A percentile compares a stretch with the other conserved stretches of the same genome.
phyloP scores from a whole-genome alignment of 2,888 invertebrate genomes.

The Trilocha varians region DNA sequence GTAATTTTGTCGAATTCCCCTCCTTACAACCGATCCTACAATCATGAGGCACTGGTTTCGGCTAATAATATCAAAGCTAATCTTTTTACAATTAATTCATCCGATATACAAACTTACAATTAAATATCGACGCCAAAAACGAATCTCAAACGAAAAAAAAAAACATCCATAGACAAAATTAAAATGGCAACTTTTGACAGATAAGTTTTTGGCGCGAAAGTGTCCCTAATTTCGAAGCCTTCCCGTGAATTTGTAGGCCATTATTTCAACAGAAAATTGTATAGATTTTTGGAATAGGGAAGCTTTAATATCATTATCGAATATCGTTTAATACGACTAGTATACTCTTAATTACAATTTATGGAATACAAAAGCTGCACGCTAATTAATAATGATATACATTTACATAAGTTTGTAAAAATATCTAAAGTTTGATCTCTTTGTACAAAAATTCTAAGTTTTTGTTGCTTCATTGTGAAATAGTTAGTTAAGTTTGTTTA shows the following conservation, averaged over 20 bases:
- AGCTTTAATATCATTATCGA: conserved; percentile 41
- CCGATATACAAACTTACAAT: conserved; percentile 48
- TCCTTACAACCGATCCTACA: conserved; percentile 30
- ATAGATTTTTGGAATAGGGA: conserved; percentile 17
- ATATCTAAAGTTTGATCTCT: conserved; percentile 46
- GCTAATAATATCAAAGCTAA: conserved; percentile 68
- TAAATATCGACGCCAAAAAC: conserved; percentile 20
- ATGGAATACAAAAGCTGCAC: conserved; percentile 60
- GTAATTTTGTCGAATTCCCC: conserved; percentile 12
- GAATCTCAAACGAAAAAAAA: background rate
- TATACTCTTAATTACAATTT: conserved; percentile 40
- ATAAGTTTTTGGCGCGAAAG: background rate
- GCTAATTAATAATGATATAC: conserved; percentile 32
- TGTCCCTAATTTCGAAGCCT: conserved; percentile 21
- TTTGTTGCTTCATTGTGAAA: too few relatives aligned
- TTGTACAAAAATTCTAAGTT: conserved; percentile 61
- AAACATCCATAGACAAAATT: background rate
- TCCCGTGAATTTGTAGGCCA: conserved; percentile 27
- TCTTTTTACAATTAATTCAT: conserved; percentile 33
- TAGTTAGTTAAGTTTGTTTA: too few relatives aligned
- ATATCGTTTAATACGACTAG: conserved; percentile 52
- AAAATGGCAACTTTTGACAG: background rate
- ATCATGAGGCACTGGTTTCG: conserved; percentile 63
- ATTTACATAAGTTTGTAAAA: conserved; percentile 49
- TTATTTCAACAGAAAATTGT: conserved; percentile 15